phyloP scores from a whole-genome alignment of 2,797 vertebrate genomes.

The Myotis findleyi region DNA sequence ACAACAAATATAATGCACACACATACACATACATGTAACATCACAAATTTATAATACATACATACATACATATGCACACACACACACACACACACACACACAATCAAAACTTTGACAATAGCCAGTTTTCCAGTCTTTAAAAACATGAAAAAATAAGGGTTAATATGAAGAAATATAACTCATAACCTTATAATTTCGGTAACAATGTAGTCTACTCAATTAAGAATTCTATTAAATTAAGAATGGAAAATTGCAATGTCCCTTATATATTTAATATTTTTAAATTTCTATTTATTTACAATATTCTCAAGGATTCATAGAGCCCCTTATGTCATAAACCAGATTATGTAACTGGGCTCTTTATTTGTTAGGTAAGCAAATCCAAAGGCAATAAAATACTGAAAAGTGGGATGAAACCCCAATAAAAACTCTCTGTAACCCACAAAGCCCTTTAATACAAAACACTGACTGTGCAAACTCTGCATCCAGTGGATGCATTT shows the following conservation, averaged over 20 bases:
- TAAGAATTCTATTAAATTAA: constrained; percentile 52
- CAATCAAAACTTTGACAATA: constrained; percentile 41
- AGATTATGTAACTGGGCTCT: constrained; percentile 21
- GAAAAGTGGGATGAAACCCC: constrained; percentile 14
- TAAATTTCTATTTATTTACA: constrained; percentile 56
- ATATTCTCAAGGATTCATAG: constrained; percentile 38
- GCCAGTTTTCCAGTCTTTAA: constrained; percentile 62
- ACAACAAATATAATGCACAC: background rate
- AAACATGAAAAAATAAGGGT: constrained; percentile 57
- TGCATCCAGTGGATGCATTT: background rate
- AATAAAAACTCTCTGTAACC: background rate
- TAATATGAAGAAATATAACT: constrained; percentile 31
- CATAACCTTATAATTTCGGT: constrained; percentile 47
- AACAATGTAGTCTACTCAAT: constrained; percentile 29
- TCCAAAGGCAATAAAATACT: constrained; percentile 25
- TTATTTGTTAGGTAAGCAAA: constrained; percentile 50
- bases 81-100: background rate
- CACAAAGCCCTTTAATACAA: background rate
- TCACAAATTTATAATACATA: background rate
- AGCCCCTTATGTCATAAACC: constrained; percentile 13
- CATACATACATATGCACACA: background rate
- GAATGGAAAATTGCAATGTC: constrained; percentile 26
- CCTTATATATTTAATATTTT: constrained; percentile 56
- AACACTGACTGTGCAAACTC: background rate
- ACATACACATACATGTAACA: background rate